Base-by-base conservation (phyloP, 2,797 vertebrate genomes). In the Syndactyla subalaris region DNA sequence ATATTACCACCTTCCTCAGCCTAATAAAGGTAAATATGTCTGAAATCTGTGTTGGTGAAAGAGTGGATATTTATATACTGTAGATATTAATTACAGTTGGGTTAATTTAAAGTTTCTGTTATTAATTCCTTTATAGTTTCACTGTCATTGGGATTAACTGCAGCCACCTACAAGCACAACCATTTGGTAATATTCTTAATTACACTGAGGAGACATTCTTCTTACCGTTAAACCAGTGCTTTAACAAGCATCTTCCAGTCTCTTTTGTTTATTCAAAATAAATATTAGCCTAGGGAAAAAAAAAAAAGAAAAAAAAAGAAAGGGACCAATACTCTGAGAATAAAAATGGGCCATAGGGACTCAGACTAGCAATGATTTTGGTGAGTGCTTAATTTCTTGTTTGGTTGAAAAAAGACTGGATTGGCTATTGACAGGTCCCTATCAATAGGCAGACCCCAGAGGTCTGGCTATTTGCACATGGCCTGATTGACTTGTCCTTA, bases 401-500 rank as follows among this genome's bases (percentile, higher is more conserved):
- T 95, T 92, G 97, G 97, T 96, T 97, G 98, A 98, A 98, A 98
- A 98, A 98, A 98, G 98, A 96, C 98, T 98, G 98, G 98, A 99
- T 98, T 98, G 98, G 97, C 93, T 99, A 99, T 99, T 97, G 99
- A 99, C 99, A 98, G 96, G 97, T 96, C 97, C 97, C 98, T 98
- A 98, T 99, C 99, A 98, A 99, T 98, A 98, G 98, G 96, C 65
- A 95, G 98, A 97, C 98, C 98, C 98, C 96, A 94, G 97, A 99
- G 99, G 98, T 98, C 98, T 98, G 97, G 98, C 98, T 98, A 98
- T 99, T 99, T 98, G 98, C 98, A 98, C 98, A 98, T 97, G 98
- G 98, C 98, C 98, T 99, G 99, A 99, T 99, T 99, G 99, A 99
- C 99, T 99, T 98, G 98, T 98, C 98, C 98, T 99, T 99, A 99